Conservation (phyloP, 1,140 invertebrate species). For the Sitodiplosis mosellana region DNA sequence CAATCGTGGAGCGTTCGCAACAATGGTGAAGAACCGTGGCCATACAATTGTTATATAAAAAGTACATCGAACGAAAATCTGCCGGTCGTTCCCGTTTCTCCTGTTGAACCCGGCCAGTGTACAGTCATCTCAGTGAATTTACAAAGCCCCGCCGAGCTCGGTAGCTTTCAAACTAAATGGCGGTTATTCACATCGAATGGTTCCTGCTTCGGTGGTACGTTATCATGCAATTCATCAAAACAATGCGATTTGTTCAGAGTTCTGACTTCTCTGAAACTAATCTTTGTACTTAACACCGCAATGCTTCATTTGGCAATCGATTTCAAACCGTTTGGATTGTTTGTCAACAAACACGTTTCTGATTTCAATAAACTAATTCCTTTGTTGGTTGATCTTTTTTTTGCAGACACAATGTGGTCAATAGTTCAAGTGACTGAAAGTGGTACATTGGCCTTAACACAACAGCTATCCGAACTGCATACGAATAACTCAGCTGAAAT, state of each 20-base stretch:
- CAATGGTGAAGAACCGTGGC: constrained; percentile 59
- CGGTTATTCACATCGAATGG: constrained; percentile 60
- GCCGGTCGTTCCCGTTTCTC: constrained; percentile 33
- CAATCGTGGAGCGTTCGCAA: constrained; percentile 72
- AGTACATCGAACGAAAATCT: constrained; percentile 39
- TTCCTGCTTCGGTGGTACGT: constrained; percentile 63
- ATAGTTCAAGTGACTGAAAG: background rate
- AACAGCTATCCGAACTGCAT: background rate
- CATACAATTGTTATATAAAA: constrained; percentile 50
- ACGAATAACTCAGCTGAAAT: background rate
- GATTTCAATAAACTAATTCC: too few species aligned
- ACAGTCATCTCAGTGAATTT: constrained; percentile 48
- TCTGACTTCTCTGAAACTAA: too few species aligned
- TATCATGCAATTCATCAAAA: background rate
- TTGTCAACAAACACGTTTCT: too few species aligned
- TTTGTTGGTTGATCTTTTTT: background rate
- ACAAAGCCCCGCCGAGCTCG: constrained; percentile 43
- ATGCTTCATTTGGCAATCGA: too few species aligned
- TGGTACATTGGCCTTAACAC: constrained; percentile 1
- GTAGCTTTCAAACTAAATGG: constrained; percentile 62
- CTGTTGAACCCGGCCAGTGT: constrained; percentile 44
- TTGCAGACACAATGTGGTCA: background rate
- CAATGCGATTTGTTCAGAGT: too few species aligned
- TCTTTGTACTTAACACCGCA: too few species aligned
- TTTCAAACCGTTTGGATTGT: too few species aligned